Base-by-base conservation (phyloP, 2,888 invertebrate genomes). In the Tachina fera region DNA sequence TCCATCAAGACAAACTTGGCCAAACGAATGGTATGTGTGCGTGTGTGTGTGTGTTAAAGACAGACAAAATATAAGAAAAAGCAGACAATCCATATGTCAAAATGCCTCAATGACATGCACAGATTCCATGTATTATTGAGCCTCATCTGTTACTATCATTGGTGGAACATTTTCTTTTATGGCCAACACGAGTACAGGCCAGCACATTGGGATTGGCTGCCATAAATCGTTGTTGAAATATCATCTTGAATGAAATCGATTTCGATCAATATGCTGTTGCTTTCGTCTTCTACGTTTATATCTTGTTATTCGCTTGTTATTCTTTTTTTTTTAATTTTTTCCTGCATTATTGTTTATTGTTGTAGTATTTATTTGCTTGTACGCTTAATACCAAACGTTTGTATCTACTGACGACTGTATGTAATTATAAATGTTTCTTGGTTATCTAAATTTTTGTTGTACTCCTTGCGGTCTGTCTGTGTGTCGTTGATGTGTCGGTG, bases 1-100 rank as follows among this genome's bases (percentile, higher is more conserved):
- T 82, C 85, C 85, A 86, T 82, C 82, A 79, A 86, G 71, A 60
- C 79, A 67, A 47, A 51, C 83, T 60, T 60, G 76, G 65, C 31
- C 71, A 76, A 68, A 71, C 83, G 65, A 70, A 70, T 31, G 31
- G 31, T 31, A 6, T 6, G 31, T 31, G 31, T 6, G 31, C 6
- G 31, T 31, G 31, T 31, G 31, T 31, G 31, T 31, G 31, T 31
- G 31, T 6, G 31, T 31, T 31, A 31, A 31, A 16, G 70, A 61
- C 47, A 43, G 58, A 63, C 43, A 51, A 58, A 11, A 53, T 39
- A 56, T 14, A 41, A 51, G 19, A 16, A 60, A 70, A 58, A 74
- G 63, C 82, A 78, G 85, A 86, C 85, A 82, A 53, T 86, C 87
- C 87, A 87, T 87, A 87, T 87, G 87, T 87, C 87, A 87, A 87